Evolutionary conservation across 2,797 vertebrate genomes (phyloP).

Genomic region (Cyprinella venusta): DNA sequence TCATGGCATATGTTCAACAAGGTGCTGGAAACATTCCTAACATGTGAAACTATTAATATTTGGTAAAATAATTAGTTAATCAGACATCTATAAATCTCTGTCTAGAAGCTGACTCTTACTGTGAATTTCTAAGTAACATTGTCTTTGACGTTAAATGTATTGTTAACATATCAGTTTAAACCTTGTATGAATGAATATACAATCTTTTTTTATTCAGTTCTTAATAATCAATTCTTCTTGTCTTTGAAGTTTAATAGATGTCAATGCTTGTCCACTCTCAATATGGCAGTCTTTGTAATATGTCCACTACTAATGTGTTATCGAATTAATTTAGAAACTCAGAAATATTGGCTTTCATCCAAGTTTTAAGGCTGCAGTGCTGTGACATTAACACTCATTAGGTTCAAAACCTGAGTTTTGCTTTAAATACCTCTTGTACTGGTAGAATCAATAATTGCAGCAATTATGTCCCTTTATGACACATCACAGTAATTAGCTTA

Average conservation of each 20-base stretch:
- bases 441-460: background rate
- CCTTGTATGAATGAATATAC: background rate
- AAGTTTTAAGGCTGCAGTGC: background rate
- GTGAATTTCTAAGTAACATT: background rate
- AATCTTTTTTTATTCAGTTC: background rate
- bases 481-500: background rate
- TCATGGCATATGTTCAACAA: background rate
- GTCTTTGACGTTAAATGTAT: background rate
- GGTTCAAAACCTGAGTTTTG: background rate
- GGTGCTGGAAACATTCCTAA: background rate
- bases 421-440: slow-evolving; percentile 2
- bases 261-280: background rate
- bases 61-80: background rate
- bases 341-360: slow-evolving; percentile 1
- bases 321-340: too few species aligned
- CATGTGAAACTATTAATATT: background rate
- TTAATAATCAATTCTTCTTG: slow-evolving; percentile 4
- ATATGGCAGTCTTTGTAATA: background rate
- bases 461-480: background rate
- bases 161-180: background rate
- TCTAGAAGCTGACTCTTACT: background rate
- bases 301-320: background rate
- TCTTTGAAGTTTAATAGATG: slow-evolving; percentile 13
- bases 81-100: background rate
- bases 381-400: background rate